phyloP scores from a whole-genome alignment of 2,888 invertebrate genomes.

The Torymus aiolomorphi region DNA sequence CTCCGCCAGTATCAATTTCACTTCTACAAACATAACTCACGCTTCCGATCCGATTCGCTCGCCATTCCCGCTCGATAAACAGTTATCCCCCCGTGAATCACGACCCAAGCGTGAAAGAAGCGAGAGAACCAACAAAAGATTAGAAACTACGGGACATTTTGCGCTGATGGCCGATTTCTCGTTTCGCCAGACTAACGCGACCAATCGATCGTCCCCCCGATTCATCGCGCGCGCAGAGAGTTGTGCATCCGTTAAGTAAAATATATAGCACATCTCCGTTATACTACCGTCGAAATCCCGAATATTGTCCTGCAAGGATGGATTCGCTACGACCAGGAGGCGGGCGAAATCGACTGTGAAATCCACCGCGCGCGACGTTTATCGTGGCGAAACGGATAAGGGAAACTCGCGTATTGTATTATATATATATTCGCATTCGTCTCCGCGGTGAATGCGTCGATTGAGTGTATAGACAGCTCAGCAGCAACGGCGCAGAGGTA shows the following conservation, averaged over 20 bases:
- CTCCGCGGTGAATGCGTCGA: too few species aligned
- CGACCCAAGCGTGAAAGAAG: too few species aligned
- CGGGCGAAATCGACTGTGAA: background rate
- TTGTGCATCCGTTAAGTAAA: slow-evolving; percentile 22
- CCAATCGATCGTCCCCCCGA: slow-evolving; percentile 15
- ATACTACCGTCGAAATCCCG: slow-evolving; percentile 1
- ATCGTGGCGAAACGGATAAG: background rate
- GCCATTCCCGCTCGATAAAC: too few species aligned
- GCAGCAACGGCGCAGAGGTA: too few species aligned
- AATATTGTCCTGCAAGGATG: slow-evolving; percentile 30
- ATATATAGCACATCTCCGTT: background rate
- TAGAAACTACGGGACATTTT: slow-evolving; percentile 12
- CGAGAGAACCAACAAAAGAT: background rate
- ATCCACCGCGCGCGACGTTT: background rate
- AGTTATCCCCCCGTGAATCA: too few species aligned
- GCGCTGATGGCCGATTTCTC: slow-evolving; percentile 9
- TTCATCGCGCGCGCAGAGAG: background rate
- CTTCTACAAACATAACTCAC: too few species aligned
- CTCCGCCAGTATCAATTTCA: too few species aligned
- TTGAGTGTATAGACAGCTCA: too few species aligned
- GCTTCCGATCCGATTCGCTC: too few species aligned
- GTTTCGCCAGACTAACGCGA: slow-evolving; percentile 4
- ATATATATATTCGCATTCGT: too few species aligned
- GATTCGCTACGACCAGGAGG: background rate
- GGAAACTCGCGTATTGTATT: background rate